phyloP scores from a whole-genome alignment of 2,888 invertebrate species.

The Diploptera punctata region DNA sequence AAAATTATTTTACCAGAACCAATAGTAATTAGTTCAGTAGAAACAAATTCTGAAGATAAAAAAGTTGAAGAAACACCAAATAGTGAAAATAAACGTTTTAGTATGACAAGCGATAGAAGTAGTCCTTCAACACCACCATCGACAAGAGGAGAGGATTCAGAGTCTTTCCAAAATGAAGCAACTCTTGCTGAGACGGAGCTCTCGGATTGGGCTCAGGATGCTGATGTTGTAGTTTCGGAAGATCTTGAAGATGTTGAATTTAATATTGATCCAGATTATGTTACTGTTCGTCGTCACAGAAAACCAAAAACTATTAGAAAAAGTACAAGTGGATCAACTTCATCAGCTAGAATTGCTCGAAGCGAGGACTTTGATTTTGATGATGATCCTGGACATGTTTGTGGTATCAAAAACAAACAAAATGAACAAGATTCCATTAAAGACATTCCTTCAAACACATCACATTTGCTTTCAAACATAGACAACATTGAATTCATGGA shows the following conservation, averaged over 20 bases:
- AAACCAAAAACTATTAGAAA: conserved; percentile 49
- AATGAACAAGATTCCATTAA: conserved; percentile 45
- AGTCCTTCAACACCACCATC: conserved; percentile 62
- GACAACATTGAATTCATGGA: conserved; percentile 76
- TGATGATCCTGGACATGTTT: conserved; percentile 52
- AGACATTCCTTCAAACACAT: conserved; percentile 39
- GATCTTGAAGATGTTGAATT: conserved; percentile 73
- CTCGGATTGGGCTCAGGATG: conserved; percentile 90
- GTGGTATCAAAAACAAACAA: conserved; percentile 55
- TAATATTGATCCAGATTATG: conserved; percentile 60
- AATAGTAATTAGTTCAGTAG: neutral
- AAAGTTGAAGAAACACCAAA: neutral
- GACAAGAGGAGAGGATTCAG: conserved; percentile 63
- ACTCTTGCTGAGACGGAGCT: conserved; percentile 83
- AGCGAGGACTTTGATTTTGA: conserved; percentile 52
- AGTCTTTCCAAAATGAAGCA: conserved; percentile 61
- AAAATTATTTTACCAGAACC: neutral
- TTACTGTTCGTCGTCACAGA: conserved; percentile 50
- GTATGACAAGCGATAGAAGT: conserved; percentile 56
- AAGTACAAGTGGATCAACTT: conserved; percentile 44
- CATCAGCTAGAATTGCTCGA: conserved; percentile 48
- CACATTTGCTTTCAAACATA: conserved; percentile 40
- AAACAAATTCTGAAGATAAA: neutral
- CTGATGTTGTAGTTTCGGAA: conserved; percentile 70
- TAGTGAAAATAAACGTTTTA: conserved; percentile 25